Conservation (phyloP, 1,140 invertebrate species). For the Bathynomus jamesi region DNA sequence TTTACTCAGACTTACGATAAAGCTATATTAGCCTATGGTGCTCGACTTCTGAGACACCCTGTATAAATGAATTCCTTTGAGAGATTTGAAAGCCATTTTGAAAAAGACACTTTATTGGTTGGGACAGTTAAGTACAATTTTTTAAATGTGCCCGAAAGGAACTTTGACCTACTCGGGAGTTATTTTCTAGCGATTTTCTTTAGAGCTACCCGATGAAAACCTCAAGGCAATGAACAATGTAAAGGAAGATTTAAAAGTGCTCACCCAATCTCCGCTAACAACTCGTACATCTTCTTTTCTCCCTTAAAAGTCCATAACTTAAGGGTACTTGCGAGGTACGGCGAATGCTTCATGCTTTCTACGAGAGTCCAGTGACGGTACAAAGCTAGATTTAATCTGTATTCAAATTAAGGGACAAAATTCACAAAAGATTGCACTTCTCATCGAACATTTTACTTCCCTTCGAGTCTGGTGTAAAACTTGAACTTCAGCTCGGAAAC, state of each 20-base stretch:
- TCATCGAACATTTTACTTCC: background rate
- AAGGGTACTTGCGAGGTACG: constrained; percentile 52
- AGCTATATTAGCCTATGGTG: no score
- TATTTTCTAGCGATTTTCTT: no score
- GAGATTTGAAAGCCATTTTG: no score
- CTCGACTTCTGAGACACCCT: no score
- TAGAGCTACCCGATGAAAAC: no score
- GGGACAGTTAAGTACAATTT: no score
- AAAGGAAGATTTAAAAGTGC: background rate
- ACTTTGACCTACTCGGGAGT: no score
- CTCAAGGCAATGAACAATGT: no score
- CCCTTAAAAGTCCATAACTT: constrained; percentile 50
- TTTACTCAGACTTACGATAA: no score
- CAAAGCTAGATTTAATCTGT: constrained; percentile 39
- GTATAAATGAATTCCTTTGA: no score
- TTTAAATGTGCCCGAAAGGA: no score
- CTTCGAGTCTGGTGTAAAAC: background rate
- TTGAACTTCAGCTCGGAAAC: background rate
- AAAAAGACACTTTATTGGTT: no score
- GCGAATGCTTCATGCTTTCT: constrained; percentile 71
- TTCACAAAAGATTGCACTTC: background rate
- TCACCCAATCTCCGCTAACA: constrained; percentile 80
- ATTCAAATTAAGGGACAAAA: constrained; percentile 30
- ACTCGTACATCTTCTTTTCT: constrained; percentile 70
- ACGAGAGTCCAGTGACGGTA: constrained; percentile 75